Evolutionary conservation across 2,113 vertebrate species (phyloP).

Genomic region (Hylia prasina): DNA sequence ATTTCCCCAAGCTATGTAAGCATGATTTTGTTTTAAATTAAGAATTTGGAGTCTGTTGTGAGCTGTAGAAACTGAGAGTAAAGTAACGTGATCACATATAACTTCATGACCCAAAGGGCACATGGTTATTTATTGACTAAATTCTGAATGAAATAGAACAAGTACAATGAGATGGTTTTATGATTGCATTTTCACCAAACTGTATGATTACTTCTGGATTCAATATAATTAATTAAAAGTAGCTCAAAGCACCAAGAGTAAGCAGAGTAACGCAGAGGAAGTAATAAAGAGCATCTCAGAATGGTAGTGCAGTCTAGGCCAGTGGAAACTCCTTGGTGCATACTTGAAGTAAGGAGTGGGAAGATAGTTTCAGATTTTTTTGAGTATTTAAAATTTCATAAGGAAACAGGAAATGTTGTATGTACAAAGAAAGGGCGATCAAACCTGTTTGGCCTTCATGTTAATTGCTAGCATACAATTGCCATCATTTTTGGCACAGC

Average conservation of each 20-base stretch:
- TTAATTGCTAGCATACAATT: background rate
- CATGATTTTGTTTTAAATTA: conserved; percentile 17
- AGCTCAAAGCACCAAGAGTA: background rate
- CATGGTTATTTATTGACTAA: background rate
- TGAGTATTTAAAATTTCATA: background rate
- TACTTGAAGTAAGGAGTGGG: background rate
- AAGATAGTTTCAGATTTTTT: background rate
- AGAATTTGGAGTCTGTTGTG: background rate
- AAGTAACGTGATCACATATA: background rate
- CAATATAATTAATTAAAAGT: background rate
- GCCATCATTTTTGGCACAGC: background rate
- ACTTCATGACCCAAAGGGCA: background rate
- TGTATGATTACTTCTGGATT: background rate
- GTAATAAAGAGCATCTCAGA: background rate
- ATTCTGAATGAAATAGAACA: background rate
- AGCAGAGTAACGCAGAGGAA: background rate
- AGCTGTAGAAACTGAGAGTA: background rate
- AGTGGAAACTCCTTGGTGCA: background rate
- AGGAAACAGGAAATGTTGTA: background rate
- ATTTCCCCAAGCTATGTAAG: conserved; percentile 18
- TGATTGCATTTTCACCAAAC: background rate
- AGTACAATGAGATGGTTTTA: background rate
- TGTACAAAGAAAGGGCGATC: background rate
- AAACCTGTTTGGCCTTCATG: background rate
- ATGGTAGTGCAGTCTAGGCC: background rate